Conservation (phyloP, 2,797 vertebrate species). For the Adrianichthys oophorus region DNA sequence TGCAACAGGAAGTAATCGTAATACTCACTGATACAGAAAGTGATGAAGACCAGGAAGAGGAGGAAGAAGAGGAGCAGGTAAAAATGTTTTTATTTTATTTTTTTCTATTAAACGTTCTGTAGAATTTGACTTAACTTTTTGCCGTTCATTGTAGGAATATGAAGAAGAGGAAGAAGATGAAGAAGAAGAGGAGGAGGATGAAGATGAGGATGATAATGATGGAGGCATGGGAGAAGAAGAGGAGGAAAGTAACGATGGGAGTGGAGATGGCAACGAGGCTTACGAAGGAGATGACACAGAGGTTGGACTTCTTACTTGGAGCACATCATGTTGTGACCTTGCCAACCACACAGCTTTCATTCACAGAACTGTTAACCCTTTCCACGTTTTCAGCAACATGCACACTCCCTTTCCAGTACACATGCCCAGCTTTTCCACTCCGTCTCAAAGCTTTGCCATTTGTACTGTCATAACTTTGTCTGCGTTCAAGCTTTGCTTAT, state of each 20-base stretch:
- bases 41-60: slow-evolving; percentile 90
- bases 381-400: slow-evolving; percentile 11
- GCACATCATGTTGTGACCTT: background rate
- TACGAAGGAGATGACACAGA: slow-evolving; percentile 92
- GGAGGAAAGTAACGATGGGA: slow-evolving; percentile 93
- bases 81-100: rapidly evolving
- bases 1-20: slow-evolving; percentile 89
- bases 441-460: slow-evolving; percentile 10
- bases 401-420: slow-evolving; percentile 11
- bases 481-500: slow-evolving; percentile 12
- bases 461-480: slow-evolving; percentile 30
- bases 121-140: background rate
- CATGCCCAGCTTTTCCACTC: slow-evolving; percentile 52
- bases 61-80: slow-evolving; percentile 79
- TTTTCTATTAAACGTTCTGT: rapidly evolving
- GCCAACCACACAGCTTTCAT: slow-evolving; percentile 10
- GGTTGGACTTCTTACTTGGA: slow-evolving; percentile 64
- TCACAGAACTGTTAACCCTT: slow-evolving; percentile 25
- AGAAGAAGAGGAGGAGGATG: slow-evolving; percentile 89
- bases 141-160: slow-evolving; percentile 81
- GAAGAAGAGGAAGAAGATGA: slow-evolving; percentile 87
- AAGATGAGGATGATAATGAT: slow-evolving; percentile 91
- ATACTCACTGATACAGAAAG: slow-evolving; percentile 94
- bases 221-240: slow-evolving; percentile 91
- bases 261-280: slow-evolving; percentile 89